These are phyloP conservation scores for Petrophora chlorosata DNA, from an alignment of 2,888 invertebrate species.

Conservation along the genomic window DNA sequence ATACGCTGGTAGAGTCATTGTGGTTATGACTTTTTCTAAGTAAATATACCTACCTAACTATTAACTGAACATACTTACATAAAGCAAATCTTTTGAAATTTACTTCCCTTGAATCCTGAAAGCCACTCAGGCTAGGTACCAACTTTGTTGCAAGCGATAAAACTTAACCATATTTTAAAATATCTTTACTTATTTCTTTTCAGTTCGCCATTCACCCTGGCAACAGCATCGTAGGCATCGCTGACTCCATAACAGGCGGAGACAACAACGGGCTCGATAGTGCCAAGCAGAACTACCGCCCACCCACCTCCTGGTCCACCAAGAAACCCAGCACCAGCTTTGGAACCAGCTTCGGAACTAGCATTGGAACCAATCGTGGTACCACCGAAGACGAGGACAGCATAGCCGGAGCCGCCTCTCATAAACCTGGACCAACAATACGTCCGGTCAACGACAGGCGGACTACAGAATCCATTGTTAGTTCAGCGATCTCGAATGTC, in stretches of 20 bases:
- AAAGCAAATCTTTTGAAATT: too few relatives aligned
- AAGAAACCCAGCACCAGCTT: constrained; percentile 44
- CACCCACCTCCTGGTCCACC: constrained; percentile 83
- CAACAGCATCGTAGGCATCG: constrained; percentile 70
- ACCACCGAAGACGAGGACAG: constrained; percentile 40
- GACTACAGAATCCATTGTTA: constrained; percentile 9
- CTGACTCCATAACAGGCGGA: constrained; percentile 67
- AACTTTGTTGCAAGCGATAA: neutral
- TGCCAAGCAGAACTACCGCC: constrained; percentile 75
- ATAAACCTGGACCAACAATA: constrained; percentile 54
- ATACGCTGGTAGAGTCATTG: too few relatives aligned
- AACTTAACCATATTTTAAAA: neutral
- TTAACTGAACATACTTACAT: too few relatives aligned
- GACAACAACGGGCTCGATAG: constrained; percentile 69
- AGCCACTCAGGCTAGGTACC: too few relatives aligned
- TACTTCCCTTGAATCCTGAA: too few relatives aligned
- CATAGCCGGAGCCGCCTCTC: constrained; percentile 54
- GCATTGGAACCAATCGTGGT: neutral
- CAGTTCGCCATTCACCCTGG: constrained; percentile 71
- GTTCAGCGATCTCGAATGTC: constrained; percentile 32
- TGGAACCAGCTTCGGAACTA: neutral
- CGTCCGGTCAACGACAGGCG: constrained; percentile 42
- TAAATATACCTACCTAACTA: too few relatives aligned
- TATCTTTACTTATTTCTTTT: constrained; percentile 9
- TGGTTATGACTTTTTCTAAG: too few relatives aligned